Conservation (phyloP, 30 jellyfish, hydroid and myxozoan species). For the Pelagia noctiluca region DNA sequence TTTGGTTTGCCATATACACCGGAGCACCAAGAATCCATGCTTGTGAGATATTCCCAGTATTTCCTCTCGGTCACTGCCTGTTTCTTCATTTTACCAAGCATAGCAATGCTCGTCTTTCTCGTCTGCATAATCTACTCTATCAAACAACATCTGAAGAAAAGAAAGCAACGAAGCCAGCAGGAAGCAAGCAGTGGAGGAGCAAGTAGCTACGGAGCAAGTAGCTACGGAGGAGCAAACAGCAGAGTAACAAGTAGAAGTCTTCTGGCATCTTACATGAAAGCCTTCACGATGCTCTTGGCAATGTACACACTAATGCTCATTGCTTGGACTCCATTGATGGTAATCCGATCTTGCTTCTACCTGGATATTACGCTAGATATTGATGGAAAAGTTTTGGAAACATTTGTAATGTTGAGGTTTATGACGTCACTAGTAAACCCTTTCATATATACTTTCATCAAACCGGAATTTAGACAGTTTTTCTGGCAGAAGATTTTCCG, state of each 20-base stretch:
- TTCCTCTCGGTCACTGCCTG: constrained; percentile 54
- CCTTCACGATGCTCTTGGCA: constrained; percentile 67
- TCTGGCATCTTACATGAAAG: constrained; percentile 53
- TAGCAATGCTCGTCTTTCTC: constrained; percentile 52
- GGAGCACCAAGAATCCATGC: constrained; percentile 25
- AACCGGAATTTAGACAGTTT: constrained; percentile 51
- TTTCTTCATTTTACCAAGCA: constrained; percentile 67
- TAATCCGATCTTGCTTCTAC: constrained; percentile 55
- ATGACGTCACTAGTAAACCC: constrained; percentile 67
- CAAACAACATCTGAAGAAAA: constrained; percentile 35
- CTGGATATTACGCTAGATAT: constrained; percentile 28
- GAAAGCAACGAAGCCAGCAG: constrained; percentile 35
- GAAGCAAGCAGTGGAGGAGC: no score
- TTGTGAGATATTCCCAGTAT: constrained; percentile 29
- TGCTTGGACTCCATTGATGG: constrained; percentile 78
- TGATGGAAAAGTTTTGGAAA: constrained; percentile 13
- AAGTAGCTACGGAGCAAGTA: no score
- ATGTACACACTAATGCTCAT: constrained; percentile 62
- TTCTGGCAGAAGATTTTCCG: constrained; percentile 26
- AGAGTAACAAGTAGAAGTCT: background rate
- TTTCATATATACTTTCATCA: constrained; percentile 57
- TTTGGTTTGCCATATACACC: constrained; percentile 31
- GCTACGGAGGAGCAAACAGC: constrained; percentile 27
- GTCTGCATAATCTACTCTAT: constrained; percentile 50
- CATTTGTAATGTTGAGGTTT: constrained; percentile 50